Base-by-base conservation (phyloP, 2,888 invertebrate species). In the Plebejus anna region DNA sequence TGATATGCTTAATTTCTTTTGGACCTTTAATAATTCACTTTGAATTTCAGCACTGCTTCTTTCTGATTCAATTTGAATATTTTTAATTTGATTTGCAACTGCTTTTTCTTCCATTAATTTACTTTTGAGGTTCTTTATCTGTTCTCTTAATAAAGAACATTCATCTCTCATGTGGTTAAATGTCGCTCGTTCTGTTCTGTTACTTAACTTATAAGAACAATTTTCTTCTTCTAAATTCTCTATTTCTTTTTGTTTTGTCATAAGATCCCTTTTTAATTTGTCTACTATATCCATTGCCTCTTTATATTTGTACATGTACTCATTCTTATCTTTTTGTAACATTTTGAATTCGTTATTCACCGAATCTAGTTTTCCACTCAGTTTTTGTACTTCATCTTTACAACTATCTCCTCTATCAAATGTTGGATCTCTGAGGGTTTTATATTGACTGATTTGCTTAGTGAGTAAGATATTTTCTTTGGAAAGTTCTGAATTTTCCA, bases 1-100 rank as follows among this genome's bases (percentile, higher is more conserved):
- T 9, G 95, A 94, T 77, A 94, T 87, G 79, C 94, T 94, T 11
- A 96, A 86, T 85, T 97, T 96, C 42, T 94, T 95, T 85, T 97
- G 96, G 13, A 95, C 88, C 80, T 95, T 93, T 66, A 95, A 83
- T 59, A 97, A 86, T 87, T 96, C 96, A 84, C 94, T 95, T 86
- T 97, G 97, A 77, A 96, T 93, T 81, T 97, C 96, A 76, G 94
- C 93, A 78, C 96, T 92, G 71, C 96, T 95, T 82, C 96, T 95
- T 87, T 97, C 97, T 4, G 96, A 96, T 92, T 97, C 97, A 82
- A 96, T 95, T 83, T 97, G 97, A 75, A 97, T 91, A 80, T 96
- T 94, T 87, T 97, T 97, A 77, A 89, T 90, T 87, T 94, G 94
- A 83, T 85, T 93, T 77, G 92, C 85, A 78, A 94, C 81, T 76